Base-by-base conservation (phyloP, 2,797 vertebrate species). In the Chloroceryle inda region DNA sequence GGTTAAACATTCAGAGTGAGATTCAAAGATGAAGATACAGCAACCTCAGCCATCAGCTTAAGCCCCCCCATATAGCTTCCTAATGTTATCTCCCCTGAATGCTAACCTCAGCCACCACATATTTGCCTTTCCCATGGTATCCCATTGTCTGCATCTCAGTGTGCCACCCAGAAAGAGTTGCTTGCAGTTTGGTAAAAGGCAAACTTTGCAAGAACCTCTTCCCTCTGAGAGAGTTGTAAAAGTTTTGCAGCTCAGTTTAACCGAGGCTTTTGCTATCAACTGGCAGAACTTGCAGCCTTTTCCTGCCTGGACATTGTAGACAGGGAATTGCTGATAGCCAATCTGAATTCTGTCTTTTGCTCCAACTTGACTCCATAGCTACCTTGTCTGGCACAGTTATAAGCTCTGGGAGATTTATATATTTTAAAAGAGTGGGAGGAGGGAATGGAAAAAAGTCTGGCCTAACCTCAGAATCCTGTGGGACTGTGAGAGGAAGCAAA, bases 401-500 rank as follows among this genome's bases (percentile, higher is more conserved):
- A 93, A 95, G 52, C 50, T 84, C 58, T 29, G 35, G 29, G 44
- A 89, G 38, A 86, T 89, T 96, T 82, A 88, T 90, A 92, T 42
- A 95, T 90, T 95, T 81, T 42, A 63, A 94, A 91, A 62, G 11
- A 4, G 2, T 6, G 11, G 4, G 12, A 17, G n/a, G 26, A 3
- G 11, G 9, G 3, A 18, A 24, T 13, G 26, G 24, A 21, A 17
- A 11, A 49, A 61, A 49, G 4, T 83, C 78, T 86, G 52, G 24
- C 75, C 89, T 89, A 88, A 62, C 81, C 85, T 94, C 66, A 45
- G 63, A 84, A 92, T 95, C 95, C 96, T 93, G 16, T 61, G 91
- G 92, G 96, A 95, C 62, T 97, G 86, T 67, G 76, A 86, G 95
- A 95, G 94, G 96, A 90, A 97, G 92, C 92, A 96, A 96, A 96